Conservation (phyloP, 2,888 invertebrate genomes). For the Bimastos eiseni region DNA sequence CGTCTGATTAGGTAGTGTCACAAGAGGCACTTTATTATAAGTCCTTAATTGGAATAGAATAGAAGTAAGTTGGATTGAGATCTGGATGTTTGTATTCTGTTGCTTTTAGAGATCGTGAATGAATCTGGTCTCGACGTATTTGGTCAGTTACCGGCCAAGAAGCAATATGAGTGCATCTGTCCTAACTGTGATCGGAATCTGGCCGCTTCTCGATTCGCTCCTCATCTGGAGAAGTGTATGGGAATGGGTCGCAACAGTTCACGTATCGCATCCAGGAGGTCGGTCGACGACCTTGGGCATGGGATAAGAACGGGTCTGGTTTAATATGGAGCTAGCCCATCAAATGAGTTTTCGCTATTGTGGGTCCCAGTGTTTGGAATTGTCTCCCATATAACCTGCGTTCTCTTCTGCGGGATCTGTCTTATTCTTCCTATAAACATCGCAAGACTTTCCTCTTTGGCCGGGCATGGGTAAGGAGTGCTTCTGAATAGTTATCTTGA, state of each 20-base stretch:
- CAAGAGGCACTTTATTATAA: no score
- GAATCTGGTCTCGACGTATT: slow-evolving; percentile 81
- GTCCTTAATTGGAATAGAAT: no score
- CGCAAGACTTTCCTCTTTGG: no score
- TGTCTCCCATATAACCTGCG: background rate
- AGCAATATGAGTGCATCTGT: slow-evolving; percentile 82
- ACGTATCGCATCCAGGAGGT: slow-evolving; percentile 70
- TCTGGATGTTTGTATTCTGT: background rate
- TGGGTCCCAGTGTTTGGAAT: no score
- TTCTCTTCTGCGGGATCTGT: no score
- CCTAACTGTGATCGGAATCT: slow-evolving; percentile 80
- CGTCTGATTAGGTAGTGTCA: no score
- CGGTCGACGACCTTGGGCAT: background rate
- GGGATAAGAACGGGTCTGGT: background rate
- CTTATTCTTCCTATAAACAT: no score
- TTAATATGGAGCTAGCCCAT: background rate
- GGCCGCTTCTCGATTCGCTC: slow-evolving; percentile 84
- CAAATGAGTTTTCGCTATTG: no score
- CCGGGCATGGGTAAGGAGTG: no score
- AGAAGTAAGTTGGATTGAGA: background rate
- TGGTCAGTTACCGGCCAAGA: slow-evolving; percentile 73
- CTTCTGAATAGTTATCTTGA: no score
- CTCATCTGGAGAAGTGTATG: slow-evolving; percentile 91
- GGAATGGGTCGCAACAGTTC: slow-evolving; percentile 90
- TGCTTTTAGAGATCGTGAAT: slow-evolving; percentile 66